Conservation (phyloP, 2,888 invertebrate genomes). For the Brenthis ino region DNA sequence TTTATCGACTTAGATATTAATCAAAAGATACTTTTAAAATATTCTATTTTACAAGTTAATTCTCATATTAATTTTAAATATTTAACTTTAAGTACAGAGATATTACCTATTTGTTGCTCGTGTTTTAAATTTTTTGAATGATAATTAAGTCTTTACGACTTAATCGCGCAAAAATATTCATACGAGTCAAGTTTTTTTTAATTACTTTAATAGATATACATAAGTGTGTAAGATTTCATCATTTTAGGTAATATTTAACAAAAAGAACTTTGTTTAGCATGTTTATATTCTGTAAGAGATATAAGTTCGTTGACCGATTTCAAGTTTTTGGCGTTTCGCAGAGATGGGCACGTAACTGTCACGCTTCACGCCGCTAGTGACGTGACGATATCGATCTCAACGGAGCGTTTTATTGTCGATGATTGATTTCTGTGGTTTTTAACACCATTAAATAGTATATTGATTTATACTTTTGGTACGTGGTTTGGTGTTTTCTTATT, state of each 20-base stretch:
- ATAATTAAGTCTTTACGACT: no score
- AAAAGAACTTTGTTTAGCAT: conserved; percentile 9
- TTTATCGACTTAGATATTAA: no score
- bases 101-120: no score
- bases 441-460: conserved; percentile 33
- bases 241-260: conserved; percentile 6
- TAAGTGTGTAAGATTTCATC: no score
- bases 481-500: conserved; percentile 21
- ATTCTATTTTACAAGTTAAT: no score
- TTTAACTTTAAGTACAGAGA: no score
- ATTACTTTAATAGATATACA: no score
- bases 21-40: no score
- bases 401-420: conserved; percentile 51
- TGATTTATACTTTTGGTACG: conserved; percentile 39
- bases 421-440: conserved; percentile 50
- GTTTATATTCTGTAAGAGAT: conserved; percentile 23
- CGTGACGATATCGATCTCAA: conserved; percentile 65
- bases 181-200: no score
- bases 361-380: conserved; percentile 60
- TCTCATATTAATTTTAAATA: no score
- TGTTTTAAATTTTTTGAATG: no score
- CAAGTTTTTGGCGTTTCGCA: conserved; percentile 51
- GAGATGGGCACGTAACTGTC: conserved; percentile 59
- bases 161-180: no score
- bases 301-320: conserved; percentile 56